Evolutionary conservation across 2,113 vertebrate species (phyloP), one percentile per base, ranked within the genome.

Genomic region (Petromus typicus): DNA sequence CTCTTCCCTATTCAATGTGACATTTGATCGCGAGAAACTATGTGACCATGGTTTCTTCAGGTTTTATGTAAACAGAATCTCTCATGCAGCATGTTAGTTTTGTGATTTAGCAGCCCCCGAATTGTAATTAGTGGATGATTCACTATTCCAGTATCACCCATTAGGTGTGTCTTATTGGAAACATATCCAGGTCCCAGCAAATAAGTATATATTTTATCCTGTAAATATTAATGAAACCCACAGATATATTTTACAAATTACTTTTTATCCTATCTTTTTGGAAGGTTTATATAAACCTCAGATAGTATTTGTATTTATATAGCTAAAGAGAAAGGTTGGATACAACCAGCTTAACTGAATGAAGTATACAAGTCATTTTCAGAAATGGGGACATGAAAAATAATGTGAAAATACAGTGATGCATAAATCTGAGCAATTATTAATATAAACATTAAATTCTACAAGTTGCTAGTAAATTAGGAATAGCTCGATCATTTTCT

Each of bases 401-500:
- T 25, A 92, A 89, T 16, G 83, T 69, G 32, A 48, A 59, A 7
- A 32, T 45, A 40, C 64, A 61, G 84, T 61, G 69, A 54, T 57
- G 27, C 37, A 40, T 40, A 73, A 80, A 25, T 57, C 64, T 90
- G n/a, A 91, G 64, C 90, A 67, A 14, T 23, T 73, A 23, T 89
- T 48, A 78, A 51, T 85, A 43, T n/a, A 78, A 78, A 1, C 6
- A 71, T 83, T 93, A 91, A 90, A 59, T 43, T 30, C 45, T 7
- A 37, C 43, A 48, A 69, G 7, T 80, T 63, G 83, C 22, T 12
- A 61, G 2, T 30, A 43, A 61, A 73, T n/a, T 86, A 95, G 22
- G 76, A 59, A 76, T 51, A 93, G 30, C 20, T 85, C 73, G 59
- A 67, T 85, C 92, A 32, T 81, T 93, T 86, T 92, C 89, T 97